Evolutionary conservation across 1,140 invertebrate species (phyloP).

Genomic region (Bombus soroeensis): DNA sequence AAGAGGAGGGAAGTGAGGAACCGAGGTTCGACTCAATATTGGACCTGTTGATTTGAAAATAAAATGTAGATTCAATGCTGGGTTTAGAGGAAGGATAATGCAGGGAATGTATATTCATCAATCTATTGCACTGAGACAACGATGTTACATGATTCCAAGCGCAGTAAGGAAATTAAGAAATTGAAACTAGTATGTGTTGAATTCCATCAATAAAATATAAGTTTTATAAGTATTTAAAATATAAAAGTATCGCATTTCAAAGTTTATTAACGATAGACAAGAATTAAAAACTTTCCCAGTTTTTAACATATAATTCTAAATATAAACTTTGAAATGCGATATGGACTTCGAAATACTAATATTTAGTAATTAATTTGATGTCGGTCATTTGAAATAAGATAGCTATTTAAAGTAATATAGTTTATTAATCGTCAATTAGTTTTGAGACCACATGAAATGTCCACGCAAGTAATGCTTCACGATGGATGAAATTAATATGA

Average conservation of each 20-base stretch:
- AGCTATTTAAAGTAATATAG: not conserved
- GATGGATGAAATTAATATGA: slow-evolving; percentile 5
- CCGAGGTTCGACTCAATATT: not conserved
- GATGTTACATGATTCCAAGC: not conserved
- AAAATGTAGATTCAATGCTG: not conserved
- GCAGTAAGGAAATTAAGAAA: not conserved
- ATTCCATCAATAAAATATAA: not conserved
- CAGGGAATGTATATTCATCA: not conserved
- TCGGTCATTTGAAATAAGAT: not conserved
- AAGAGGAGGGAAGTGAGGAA: not conserved
- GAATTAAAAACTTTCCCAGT: no score
- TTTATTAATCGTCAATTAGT: not conserved
- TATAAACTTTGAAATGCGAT: no score
- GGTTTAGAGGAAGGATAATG: not conserved
- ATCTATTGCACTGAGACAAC: not conserved
- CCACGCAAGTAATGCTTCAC: not conserved
- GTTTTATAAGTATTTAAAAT: no score
- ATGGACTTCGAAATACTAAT: no score
- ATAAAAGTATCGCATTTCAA: no score
- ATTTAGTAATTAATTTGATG: no score
- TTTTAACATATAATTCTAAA: no score
- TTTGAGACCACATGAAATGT: not conserved
- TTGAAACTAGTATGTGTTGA: not conserved
- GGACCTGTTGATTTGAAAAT: not conserved
- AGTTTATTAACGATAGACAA: no score